A percentile compares a stretch with the other conserved stretches of the same genome.
These are phyloP conservation scores for Drosophila sechellia DNA, from an alignment of 1,140 invertebrate species.

Conservation along the genomic window DNA sequence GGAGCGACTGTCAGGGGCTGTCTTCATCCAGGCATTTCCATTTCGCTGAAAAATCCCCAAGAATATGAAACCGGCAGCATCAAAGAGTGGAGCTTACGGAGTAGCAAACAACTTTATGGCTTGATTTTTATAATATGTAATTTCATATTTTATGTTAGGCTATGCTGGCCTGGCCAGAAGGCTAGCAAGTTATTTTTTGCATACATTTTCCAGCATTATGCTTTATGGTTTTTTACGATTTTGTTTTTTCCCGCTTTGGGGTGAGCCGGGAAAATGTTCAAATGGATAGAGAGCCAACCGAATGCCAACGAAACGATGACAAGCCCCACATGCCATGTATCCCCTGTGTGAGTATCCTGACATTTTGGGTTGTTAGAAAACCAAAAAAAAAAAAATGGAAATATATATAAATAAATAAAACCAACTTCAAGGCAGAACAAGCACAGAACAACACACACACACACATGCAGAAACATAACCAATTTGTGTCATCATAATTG, in stretches of 20 bases:
- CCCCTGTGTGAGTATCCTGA: constrained; percentile 60
- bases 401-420: constrained; percentile 18
- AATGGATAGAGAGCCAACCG: constrained; percentile 23
- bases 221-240: constrained; percentile 78
- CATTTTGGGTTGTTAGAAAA: constrained; percentile 57
- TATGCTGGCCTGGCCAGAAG: constrained; percentile 42
- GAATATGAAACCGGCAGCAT: constrained; percentile 38
- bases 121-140: constrained; percentile 78
- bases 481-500: constrained; percentile 83
- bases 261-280: constrained; percentile 26
- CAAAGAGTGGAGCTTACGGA: constrained; percentile 48
- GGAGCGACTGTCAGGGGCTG: background rate
- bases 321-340: constrained; percentile 69
- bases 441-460: constrained; percentile 29
- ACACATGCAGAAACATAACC: constrained; percentile 69
- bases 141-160: constrained; percentile 70
- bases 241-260: constrained; percentile 65
- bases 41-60: background rate
- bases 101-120: constrained; percentile 66
- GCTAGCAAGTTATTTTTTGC: constrained; percentile 58
- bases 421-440: constrained; percentile 41
- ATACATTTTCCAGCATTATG: constrained; percentile 76
- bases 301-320: constrained; percentile 65
- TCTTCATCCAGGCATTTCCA: background rate
- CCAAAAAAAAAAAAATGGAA: constrained; percentile 29